Percentiles rank a stretch among this genome's conserved stretches.
Evolutionary conservation across 1,140 invertebrate genomes (phyloP).

Genomic region (Drosophila ficusphila): DNA sequence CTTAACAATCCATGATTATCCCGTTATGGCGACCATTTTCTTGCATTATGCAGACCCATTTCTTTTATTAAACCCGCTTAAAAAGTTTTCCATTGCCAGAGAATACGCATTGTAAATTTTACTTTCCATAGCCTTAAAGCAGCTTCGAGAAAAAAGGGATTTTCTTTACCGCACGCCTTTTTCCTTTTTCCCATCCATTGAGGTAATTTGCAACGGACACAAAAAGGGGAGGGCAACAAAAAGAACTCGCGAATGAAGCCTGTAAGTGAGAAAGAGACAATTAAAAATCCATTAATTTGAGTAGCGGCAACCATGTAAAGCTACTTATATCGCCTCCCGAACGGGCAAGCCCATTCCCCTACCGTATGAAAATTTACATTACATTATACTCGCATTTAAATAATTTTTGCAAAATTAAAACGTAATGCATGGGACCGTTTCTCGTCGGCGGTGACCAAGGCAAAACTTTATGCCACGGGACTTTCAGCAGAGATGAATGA

Average conservation of each 20-base stretch:
- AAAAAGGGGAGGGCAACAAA: constrained; percentile 8
- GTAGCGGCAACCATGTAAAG: constrained; percentile 76
- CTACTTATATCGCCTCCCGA: constrained; percentile 66
- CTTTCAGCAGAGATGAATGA: not conserved
- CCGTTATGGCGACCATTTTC: constrained; percentile 22
- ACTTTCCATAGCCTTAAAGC: constrained; percentile 30
- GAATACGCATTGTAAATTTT: constrained; percentile 38
- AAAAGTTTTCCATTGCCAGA: not conserved
- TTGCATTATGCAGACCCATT: constrained; percentile 31
- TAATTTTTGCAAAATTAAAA: constrained; percentile 82
- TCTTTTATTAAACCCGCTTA: constrained; percentile 15
- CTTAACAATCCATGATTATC: constrained; percentile 30
- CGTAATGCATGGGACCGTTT: constrained; percentile 62
- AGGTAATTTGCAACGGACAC: constrained; percentile 48
- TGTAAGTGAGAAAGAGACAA: constrained; percentile 81
- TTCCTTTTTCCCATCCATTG: not conserved
- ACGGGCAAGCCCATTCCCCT: constrained; percentile 10
- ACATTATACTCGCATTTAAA: constrained; percentile 81
- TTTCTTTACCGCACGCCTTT: constrained; percentile 1
- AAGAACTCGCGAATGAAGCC: constrained; percentile 27
- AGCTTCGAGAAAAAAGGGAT: constrained; percentile 12
- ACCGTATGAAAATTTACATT: constrained; percentile 77
- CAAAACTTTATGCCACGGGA: constrained; percentile 18
- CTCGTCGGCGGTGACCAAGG: constrained; percentile 22
- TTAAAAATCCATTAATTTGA: constrained; percentile 83